Base-by-base conservation (phyloP, 2,888 invertebrate species). In the Eupelmus urozonus region DNA sequence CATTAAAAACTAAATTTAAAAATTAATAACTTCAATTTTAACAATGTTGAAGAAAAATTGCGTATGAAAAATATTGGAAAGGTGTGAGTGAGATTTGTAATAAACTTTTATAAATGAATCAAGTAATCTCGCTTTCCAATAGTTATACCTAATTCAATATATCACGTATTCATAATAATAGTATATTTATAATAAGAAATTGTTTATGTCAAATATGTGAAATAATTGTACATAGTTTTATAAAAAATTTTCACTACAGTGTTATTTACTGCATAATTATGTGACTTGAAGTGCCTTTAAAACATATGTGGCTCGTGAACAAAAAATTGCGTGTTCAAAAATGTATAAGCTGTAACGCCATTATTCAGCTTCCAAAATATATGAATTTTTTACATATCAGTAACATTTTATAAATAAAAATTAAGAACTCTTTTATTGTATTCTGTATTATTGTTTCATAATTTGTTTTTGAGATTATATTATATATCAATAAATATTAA, bases 261-360 rank as follows among this genome's bases (percentile, higher is more conserved):
- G 69, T 80, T 77, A 74, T 25, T 55, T 67, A 65, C 57, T 70
- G 34, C 73, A 74, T 80, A 70, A 65, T 80, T 62, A 66, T 76
- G 74, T 72, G 20, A 80, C 51, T 53, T 53, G 2, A 80, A 80
- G 80, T 80, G 80, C 80, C 80, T 80, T 80, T n/a, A 63, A 57
- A 63, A 74, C 18, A 20, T 62, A 72, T 60, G 71, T 77, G 80
- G 78, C 80, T 80, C 75, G 78, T 80, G 78, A 80, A 60, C 20
- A 66, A 78, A 79, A 79, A 69, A 76, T n/a, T 63, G 11, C 45
- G 80, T 78, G 78, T 80, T 78, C 75, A 76, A 78, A 60, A 65
- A 70, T 51, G 16, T 62, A 18, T 57, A 71, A 75, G 53, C 60
- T 69, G 67, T 62, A 63, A 74, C 16, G 63, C 42, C 59, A 74